A percentile compares a stretch with the other conserved stretches of the same genome.
Evolutionary conservation across 2,888 invertebrate species (phyloP).

Genomic region (Tachystola acroxantha): DNA sequence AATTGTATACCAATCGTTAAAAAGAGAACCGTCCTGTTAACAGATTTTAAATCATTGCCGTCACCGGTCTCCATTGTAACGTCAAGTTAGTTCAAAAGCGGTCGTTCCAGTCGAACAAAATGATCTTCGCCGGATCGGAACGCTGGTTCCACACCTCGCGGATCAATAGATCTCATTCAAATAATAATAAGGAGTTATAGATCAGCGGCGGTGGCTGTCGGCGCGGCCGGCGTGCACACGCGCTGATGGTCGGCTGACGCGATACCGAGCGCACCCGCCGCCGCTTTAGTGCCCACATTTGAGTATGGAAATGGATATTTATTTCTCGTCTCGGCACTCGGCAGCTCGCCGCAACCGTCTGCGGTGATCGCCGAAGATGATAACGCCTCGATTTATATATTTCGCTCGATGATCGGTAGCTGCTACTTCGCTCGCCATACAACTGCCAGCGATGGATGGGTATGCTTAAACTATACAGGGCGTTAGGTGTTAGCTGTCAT

Average conservation of each 20-base stretch:
- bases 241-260: slow-evolving; percentile 27
- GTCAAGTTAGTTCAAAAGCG: slow-evolving; percentile 77
- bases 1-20: slow-evolving; percentile 77
- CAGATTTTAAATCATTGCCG: slow-evolving; percentile 79
- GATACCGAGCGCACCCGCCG: slow-evolving; percentile 18
- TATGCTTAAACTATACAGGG: slow-evolving; percentile 47
- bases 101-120: slow-evolving; percentile 73
- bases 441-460: slow-evolving; percentile 47
- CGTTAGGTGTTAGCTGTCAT: slow-evolving; percentile 25
- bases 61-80: slow-evolving; percentile 71
- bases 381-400: slow-evolving; percentile 75
- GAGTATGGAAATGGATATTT: slow-evolving; percentile 75
- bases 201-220: slow-evolving; percentile 52
- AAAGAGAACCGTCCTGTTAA: slow-evolving; percentile 77
- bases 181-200: slow-evolving; percentile 78
- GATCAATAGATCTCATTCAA: slow-evolving; percentile 77
- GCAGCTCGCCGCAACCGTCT: slow-evolving; percentile 46
- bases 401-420: slow-evolving; percentile 71
- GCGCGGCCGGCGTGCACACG: slow-evolving; percentile 18
- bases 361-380: slow-evolving; percentile 70
- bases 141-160: slow-evolving; percentile 71
- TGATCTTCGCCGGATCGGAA: slow-evolving; percentile 68
- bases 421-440: slow-evolving; percentile 57
- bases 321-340: slow-evolving; percentile 53
- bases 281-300: slow-evolving; percentile 50